Evolutionary conservation across 2,888 invertebrate genomes (phyloP), one percentile per base, ranked within the genome.

Genomic region (Biston betularia): DNA sequence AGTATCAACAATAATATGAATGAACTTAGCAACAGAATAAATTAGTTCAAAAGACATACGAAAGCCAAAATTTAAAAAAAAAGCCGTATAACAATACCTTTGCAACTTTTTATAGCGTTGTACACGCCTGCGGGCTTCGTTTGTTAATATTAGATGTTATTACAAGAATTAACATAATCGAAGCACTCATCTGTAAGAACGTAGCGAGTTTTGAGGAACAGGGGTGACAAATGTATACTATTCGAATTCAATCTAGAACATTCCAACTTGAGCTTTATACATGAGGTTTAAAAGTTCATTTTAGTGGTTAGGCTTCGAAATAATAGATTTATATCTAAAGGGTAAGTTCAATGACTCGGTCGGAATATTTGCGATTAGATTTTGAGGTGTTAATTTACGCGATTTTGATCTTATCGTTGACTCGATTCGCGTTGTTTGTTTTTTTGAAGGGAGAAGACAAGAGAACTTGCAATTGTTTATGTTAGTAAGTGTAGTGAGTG

Each of bases 101-200:
- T 70, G 64, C 74, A 73, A 73, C 68, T 64, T 74, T 65, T 66
- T 56, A 46, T n/a, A 38, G 14, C 68, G 73, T 79, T 79, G 78
- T 79, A 73, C 78, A 56, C 58, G 48, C 44, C 65, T 38, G 33
- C 57, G 64, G 70, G 68, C 48, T 38, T 57, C 63, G 61, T 70
- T 70, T 81, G 82, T 85, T 83, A 84, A 84, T 84, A 85, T 82
- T 81, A 86, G 80, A 86, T 82, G 79, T 85, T 82, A 81, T 82
- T 83, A 84, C 70, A 77, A 75, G 75, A 80, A 88, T 89, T 86
- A 84, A 72, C 87, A 89, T 89, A 89, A 90, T 89, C 86, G 83
- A 80, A 77, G 80, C 86, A 84, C 81, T 86, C 87, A 80, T 74
- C 82, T 85, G 79, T 85, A 80, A 88, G 86, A 85, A 82, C 80